A percentile compares a stretch with the other conserved stretches of the same genome.
Evolutionary conservation across 2,797 vertebrate genomes (phyloP).

Genomic region (Tapirus indicus): DNA sequence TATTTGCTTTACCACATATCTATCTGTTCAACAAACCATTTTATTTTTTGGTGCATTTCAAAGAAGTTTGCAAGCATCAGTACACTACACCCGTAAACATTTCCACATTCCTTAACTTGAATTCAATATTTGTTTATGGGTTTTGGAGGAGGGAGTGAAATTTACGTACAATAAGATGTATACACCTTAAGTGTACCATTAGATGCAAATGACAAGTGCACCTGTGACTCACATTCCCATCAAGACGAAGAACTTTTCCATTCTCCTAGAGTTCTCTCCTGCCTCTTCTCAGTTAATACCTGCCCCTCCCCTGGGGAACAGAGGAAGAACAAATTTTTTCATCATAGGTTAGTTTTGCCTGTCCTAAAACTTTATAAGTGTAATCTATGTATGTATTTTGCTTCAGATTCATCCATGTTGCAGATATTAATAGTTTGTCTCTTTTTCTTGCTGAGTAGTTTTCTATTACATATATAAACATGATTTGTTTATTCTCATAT

Average conservation of each 20-base stretch:
- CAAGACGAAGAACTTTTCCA: not conserved
- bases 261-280: not conserved
- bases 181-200: not conserved
- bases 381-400: conserved; percentile 45
- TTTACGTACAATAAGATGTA: not conserved
- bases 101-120: not conserved
- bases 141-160: not conserved
- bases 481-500: conserved; percentile 44
- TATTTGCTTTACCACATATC: conserved; percentile 1
- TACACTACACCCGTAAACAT: conserved; percentile 23
- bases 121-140: not conserved
- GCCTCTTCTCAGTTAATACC: not conserved
- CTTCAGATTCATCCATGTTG: conserved; percentile 13
- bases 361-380: conserved; percentile 28
- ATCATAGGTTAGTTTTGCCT: not conserved
- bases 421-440: conserved; percentile 37
- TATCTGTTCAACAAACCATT: not conserved
- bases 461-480: not conserved
- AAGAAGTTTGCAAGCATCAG: conserved; percentile 7
- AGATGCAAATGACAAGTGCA: not conserved
- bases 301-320: not conserved
- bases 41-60: conserved; percentile 53
- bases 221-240: not conserved
- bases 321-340: not conserved
- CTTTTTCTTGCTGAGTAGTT: conserved; percentile 39